Conservation (phyloP, 35 echinoderm and acorn worm genomes). For the Stichopus chloronotus region DNA sequence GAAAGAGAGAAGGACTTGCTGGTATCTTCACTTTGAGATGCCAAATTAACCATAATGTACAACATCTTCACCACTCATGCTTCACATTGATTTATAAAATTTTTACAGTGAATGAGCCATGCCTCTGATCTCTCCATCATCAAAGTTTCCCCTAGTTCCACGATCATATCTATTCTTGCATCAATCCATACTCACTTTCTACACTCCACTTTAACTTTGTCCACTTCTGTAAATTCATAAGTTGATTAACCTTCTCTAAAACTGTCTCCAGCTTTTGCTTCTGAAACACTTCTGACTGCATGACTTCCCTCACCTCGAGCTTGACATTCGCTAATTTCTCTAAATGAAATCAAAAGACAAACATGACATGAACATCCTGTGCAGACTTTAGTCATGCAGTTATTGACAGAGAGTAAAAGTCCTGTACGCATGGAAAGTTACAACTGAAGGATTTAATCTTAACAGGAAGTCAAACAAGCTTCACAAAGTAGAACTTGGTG, state of each 20-base stretch:
- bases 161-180: too few relatives aligned
- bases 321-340: slow-evolving; percentile 91
- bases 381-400: not conserved
- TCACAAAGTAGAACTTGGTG: not conserved
- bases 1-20: too few relatives aligned
- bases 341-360: slow-evolving; percentile 15
- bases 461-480: not conserved
- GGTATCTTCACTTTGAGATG: too few relatives aligned
- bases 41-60: too few relatives aligned
- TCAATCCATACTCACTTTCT: slow-evolving; percentile 69
- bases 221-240: slow-evolving; percentile 77
- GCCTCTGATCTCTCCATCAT: too few relatives aligned
- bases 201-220: slow-evolving; percentile 97
- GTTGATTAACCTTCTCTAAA: slow-evolving; percentile 83
- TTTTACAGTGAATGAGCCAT: too few relatives aligned
- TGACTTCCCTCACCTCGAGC: slow-evolving; percentile 89
- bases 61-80: too few relatives aligned
- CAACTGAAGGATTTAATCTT: not conserved
- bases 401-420: not conserved
- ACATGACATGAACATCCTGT: not conserved
- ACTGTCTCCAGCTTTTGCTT: slow-evolving; percentile 93
- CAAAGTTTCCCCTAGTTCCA: too few relatives aligned
- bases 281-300: slow-evolving; percentile 93
- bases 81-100: too few relatives aligned
- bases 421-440: not conserved